phyloP scores from a whole-genome alignment of 2,797 vertebrate genomes.

The Acipenser ruthenus region DNA sequence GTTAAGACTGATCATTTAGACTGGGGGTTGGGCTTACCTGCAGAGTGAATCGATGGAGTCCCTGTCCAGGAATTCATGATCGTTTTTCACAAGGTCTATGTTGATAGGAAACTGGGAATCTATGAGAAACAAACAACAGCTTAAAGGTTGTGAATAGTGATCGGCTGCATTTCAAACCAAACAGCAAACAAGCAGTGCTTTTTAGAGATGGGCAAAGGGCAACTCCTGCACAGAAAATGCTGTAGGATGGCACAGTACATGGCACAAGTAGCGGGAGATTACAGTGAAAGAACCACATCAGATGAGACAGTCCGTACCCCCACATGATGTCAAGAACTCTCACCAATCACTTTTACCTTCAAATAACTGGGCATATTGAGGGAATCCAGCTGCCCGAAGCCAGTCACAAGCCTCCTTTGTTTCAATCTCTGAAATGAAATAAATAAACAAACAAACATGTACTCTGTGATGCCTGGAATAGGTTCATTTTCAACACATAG shows the following conservation, averaged over 20 bases:
- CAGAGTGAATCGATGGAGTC: slow-evolving; percentile 73
- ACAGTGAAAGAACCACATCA: too few relatives aligned
- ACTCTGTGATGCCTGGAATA: slow-evolving; percentile 21
- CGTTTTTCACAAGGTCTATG: slow-evolving; percentile 60
- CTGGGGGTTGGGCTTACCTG: slow-evolving; percentile 55
- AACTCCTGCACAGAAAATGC: too few relatives aligned
- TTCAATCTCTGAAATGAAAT: slow-evolving; percentile 73
- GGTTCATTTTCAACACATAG: slow-evolving; percentile 34
- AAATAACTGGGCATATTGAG: slow-evolving; percentile 78
- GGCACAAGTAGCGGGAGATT: too few relatives aligned
- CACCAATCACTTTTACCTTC: slow-evolving; percentile 55
- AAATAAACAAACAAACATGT: slow-evolving; percentile 27
- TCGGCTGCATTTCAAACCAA: too few relatives aligned
- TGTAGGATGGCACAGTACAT: too few relatives aligned
- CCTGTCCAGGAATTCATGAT: slow-evolving; percentile 76
- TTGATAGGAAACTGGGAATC: slow-evolving; percentile 76
- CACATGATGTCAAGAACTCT: too few relatives aligned
- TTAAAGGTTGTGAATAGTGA: background rate
- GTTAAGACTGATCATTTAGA: too few relatives aligned
- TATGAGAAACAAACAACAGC: slow-evolving; percentile 29
- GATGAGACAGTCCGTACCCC: too few relatives aligned
- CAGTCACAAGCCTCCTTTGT: slow-evolving; percentile 80
- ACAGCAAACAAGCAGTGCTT: too few relatives aligned
- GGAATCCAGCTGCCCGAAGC: slow-evolving; percentile 78
- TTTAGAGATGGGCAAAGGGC: too few relatives aligned